Evolutionary conservation across 2,797 vertebrate genomes (phyloP), one percentile per base, ranked within the genome.

Genomic region (Manis javanica): DNA sequence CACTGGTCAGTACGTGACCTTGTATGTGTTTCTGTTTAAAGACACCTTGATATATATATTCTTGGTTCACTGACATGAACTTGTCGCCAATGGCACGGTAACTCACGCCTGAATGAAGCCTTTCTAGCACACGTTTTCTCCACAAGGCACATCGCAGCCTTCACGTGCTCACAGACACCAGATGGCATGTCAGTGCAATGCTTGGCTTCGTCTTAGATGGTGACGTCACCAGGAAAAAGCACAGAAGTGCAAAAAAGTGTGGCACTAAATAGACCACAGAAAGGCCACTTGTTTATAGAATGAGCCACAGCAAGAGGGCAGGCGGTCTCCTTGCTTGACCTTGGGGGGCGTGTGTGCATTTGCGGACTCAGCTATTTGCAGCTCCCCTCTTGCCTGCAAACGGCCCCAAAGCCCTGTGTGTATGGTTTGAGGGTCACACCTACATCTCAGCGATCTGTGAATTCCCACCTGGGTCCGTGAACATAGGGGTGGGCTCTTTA

Each of bases 321-420:
- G 16, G 15, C 12, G 15, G 14, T 13, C 3, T 0, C 68, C 77
- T 49, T 1, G 2, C 7, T 24, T 3, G 34, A 18, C 51, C 29
- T 64, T n/a, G 4, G 34, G 81, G 39, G 53, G 16, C 5, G 0
- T 1, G 19, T 13, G 34, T 3, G 14, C 14, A 0, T 34, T 0
- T 6, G 46, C 23, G 18, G 3, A 49, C 39, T 59, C 31, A 14
- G 6, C 8, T 14, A 31, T 69, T 34, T 26, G 1, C 49, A 31
- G 42, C 34, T 15, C 55, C 1, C 4, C 31, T 18, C 24, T 0
- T 14, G 53, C 78, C 64, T 34, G 61, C 16, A 26, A 39, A n/a
- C 19, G 42, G 51, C 39, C 49, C 18, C 18, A 15, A 19, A 24
- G 42, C 34, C 11, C n/a, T 5, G 19, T 5, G 3, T 1, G 16